A percentile compares a stretch with the other conserved stretches of the same genome.
These are phyloP conservation scores for Tyria jacobaeae DNA, from an alignment of 2,888 invertebrate species.

Conservation along the genomic window DNA sequence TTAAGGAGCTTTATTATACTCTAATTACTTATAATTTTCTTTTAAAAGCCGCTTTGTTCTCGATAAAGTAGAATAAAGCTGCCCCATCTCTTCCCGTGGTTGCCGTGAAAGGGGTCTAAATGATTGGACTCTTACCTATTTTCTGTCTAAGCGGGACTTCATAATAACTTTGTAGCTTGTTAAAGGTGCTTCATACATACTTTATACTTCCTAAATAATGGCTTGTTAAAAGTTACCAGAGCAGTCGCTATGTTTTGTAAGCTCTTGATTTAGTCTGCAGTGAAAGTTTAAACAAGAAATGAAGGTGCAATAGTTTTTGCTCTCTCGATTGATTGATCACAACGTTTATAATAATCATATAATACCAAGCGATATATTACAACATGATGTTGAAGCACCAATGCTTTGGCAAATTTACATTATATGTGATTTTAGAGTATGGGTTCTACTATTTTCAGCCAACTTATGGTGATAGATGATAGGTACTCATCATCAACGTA, in stretches of 20 bases:
- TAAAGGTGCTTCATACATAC: no score
- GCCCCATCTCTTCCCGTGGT: no score
- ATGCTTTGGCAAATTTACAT: neutral
- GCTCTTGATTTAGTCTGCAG: slow-evolving; percentile 29
- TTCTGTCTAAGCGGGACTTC: no score
- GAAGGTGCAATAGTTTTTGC: slow-evolving; percentile 28
- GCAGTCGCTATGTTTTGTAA: neutral
- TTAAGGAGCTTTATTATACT: no score
- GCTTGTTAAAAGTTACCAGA: neutral
- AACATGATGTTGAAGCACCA: neutral
- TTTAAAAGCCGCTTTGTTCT: no score
- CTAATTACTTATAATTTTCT: no score
- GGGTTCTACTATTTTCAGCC: neutral
- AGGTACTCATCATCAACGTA: neutral
- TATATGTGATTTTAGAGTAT: neutral
- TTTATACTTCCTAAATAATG: neutral
- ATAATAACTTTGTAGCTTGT: no score
- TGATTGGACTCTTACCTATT: no score
- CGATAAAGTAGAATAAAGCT: no score
- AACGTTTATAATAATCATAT: neutral
- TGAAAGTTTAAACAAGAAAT: slow-evolving; percentile 38
- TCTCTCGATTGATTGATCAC: neutral
- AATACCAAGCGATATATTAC: neutral
- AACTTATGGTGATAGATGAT: neutral
- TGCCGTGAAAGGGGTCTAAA: no score